These are phyloP conservation scores for Ceratoteleas bidentatus DNA, from an alignment of 1,140 invertebrate genomes.

Conservation along the genomic window DNA sequence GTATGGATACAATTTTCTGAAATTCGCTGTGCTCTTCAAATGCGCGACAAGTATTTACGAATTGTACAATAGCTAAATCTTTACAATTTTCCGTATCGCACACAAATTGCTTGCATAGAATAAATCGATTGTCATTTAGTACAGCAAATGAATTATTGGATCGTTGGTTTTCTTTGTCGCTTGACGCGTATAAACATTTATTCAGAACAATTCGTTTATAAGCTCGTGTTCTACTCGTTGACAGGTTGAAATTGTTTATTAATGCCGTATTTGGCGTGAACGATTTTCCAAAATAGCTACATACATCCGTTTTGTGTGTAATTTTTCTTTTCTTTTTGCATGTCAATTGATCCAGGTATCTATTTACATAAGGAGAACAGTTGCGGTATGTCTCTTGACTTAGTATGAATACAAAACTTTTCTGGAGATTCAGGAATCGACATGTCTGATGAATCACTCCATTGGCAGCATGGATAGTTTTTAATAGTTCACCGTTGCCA, in stretches of 20 bases:
- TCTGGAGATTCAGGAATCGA: not conserved
- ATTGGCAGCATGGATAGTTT: not conserved
- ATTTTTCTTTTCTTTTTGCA: no score
- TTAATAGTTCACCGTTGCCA: not conserved
- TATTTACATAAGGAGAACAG: no score
- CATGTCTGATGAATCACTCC: not conserved
- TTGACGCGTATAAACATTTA: not conserved
- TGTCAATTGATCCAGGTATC: no score
- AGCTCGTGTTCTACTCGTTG: not conserved
- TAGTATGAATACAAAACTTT: not conserved
- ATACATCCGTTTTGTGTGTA: no score
- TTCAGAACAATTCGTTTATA: not conserved
- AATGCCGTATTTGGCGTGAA: not conserved
- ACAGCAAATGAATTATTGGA: not conserved
- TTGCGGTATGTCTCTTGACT: not conserved
- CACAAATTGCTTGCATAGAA: not conserved
- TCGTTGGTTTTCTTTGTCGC: not conserved
- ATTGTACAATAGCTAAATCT: not conserved
- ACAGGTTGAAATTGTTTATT: not conserved
- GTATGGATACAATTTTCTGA: not conserved
- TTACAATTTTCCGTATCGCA: not conserved
- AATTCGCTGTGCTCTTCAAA: not conserved
- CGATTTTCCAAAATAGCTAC: no score
- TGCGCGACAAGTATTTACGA: not conserved
- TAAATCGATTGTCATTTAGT: not conserved